phyloP scores from a whole-genome alignment of 2,797 vertebrate genomes.

The Sebastes oblongus region DNA sequence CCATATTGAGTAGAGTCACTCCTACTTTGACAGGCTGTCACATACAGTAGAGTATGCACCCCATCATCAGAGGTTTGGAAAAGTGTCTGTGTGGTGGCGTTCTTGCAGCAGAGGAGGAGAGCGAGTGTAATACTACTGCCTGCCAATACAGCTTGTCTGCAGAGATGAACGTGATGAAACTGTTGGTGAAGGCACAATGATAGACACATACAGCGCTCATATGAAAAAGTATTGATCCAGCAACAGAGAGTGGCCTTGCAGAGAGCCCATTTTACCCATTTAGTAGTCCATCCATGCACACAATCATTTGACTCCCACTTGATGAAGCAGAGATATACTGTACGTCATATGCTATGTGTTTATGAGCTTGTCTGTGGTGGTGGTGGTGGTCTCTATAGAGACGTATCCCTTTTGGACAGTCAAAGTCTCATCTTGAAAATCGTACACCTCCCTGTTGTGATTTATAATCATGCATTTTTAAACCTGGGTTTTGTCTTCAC shows the following conservation, averaged over 20 bases:
- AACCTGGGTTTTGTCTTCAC: background rate
- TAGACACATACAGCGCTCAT: conserved; percentile 8
- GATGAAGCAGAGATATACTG: conserved; percentile 32
- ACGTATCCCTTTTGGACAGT: background rate
- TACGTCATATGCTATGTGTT: conserved; percentile 7
- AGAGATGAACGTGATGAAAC: conserved; percentile 34
- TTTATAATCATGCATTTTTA: background rate
- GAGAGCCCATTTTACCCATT: conserved; percentile 18
- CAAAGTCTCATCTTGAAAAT: background rate
- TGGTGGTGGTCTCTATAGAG: background rate
- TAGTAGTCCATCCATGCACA: conserved; percentile 10
- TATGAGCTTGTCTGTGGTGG: conserved; percentile 19
- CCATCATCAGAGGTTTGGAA: background rate
- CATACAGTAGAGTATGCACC: background rate
- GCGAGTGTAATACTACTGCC: background rate
- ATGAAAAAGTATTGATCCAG: conserved; percentile 49
- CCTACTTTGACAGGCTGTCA: conserved; percentile 15
- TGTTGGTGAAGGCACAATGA: conserved; percentile 6
- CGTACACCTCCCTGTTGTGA: background rate
- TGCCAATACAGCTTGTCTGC: background rate
- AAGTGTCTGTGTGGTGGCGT: background rate
- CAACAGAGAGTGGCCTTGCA: conserved; percentile 38
- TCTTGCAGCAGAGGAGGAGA: background rate
- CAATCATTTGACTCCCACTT: conserved; percentile 11
- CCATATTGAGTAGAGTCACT: background rate